Evolutionary conservation across 2,113 vertebrate species (phyloP), one percentile per base, ranked within the genome.

Genomic region (Diphyllodes magnificus): DNA sequence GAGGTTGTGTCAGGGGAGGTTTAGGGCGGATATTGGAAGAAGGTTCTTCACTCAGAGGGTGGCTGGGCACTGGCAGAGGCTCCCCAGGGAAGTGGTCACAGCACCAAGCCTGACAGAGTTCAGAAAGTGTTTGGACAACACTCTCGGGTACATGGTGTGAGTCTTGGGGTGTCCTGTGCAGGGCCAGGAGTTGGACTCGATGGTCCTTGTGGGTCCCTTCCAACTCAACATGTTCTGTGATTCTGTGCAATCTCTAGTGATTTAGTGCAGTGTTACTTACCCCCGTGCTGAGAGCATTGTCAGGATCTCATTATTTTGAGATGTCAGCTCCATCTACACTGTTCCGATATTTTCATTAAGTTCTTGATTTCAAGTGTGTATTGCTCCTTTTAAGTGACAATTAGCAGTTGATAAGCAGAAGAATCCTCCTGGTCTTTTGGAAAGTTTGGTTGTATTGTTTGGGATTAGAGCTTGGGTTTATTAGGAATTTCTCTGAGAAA

Each of bases 401-500:
- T 64, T 85, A 82, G 15, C 10, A 70, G n/a, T 42, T 63, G 73
- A 78, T 49, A 84, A 70, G 37, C n/a, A 79, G 61, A 64, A 68
- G 53, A 84, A 82, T 61, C 11, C 6, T 45, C 30, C 9, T 25
- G 17, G n/a, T 87, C 30, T 86, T 82, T 73, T 60, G 22, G 22
- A 87, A 82, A 77, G 45, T 35, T 87, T 61, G 39, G 10, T 56
- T 90, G 10, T 63, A 27, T 66, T 87, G 63, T 39, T 87, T 6
- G 1, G 37, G 40, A 54, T 82, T 61, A 59, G 45, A 85, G 18
- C 28, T 78, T 6, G 4, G 81, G 37, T 27, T 91, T 56, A 61
- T 24, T 65, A n/a, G 37, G 50, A 69, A 10, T 84, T 92, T 88
- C 85, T 90, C 53, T 72, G 56, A 87, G 33, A 51, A 72, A 70